A percentile compares a stretch with the other conserved stretches of the same genome.
Conservation (phyloP, 2,888 invertebrate genomes). For the Patella pellucida region DNA sequence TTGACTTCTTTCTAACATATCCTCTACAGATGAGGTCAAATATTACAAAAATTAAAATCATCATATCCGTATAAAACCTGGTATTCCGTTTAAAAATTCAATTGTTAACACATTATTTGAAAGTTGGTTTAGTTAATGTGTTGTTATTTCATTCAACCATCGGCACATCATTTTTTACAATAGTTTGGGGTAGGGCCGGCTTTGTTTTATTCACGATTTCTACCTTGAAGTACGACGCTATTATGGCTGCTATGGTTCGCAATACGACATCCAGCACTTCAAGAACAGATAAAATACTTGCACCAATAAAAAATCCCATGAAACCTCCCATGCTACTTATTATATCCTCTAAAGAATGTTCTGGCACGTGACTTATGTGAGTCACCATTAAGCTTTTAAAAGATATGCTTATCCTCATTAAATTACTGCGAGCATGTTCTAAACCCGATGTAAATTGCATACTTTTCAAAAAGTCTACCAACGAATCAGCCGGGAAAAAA, state of each 20-base stretch:
- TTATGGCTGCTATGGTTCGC: background rate
- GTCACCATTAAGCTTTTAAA: background rate
- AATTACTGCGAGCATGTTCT: background rate
- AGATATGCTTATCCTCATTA: background rate
- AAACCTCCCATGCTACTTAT: background rate
- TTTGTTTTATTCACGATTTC: background rate
- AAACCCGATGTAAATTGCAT: background rate
- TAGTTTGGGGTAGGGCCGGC: no score
- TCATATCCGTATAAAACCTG: no score
- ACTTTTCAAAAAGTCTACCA: background rate
- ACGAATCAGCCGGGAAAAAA: background rate
- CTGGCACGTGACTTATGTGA: background rate
- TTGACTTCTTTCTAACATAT: no score
- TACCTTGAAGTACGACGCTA: background rate
- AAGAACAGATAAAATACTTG: background rate
- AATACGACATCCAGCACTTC: background rate
- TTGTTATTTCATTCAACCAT: no score
- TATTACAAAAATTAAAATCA: no score
- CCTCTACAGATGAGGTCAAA: no score
- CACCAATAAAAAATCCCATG: conserved; percentile 4
- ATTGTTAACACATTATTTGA: no score
- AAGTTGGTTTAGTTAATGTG: no score
- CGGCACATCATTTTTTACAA: no score
- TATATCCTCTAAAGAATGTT: background rate
- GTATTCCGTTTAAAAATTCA: no score